Evolutionary conservation across 2,797 vertebrate genomes (phyloP), one percentile per base, ranked within the genome.

Genomic region (Girardinus metallicus): DNA sequence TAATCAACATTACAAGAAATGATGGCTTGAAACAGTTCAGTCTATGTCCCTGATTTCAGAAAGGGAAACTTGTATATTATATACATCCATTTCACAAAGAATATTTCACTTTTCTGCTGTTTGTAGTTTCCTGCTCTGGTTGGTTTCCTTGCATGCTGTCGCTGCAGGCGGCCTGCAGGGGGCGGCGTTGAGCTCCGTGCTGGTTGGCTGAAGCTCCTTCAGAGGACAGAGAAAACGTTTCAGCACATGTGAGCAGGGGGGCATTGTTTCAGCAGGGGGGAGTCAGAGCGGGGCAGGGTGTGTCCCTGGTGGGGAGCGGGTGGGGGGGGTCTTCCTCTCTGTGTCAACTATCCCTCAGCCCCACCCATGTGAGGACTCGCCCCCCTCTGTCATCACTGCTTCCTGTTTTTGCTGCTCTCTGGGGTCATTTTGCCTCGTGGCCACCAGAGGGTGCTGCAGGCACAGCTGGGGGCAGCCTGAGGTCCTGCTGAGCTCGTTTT

Each of bases 231-330:
- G 88, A 91, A 93, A 92, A 90, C 86, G 90, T 94, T 76, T 83
- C 85, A 91, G 53, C 10, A 26, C 95, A 95, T 88, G 94, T 94
- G 94, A 94, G 90, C 85, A 85, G 78, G 13, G 93, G 94, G 93
- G 79, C 79, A 92, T 94, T 94, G 94, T 95, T 94, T 94, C 93
- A 92, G 89, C 91, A 92, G 87, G 91, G 90, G 89, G 85, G 82
- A 92, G 90, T 93, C 85, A 75, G 83, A 86, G 86, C 79, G 89
- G 83, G 87, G 87, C 87, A 81, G 83, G 77, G 90, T 80, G 88
- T 86, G 74, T 74, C 55, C 16, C 74, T 44, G 76, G 55, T 64
- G 41, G 66, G 74, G 60, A 77, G 81, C 5, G 66, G 79, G 82
- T 7, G 74, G 84, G 83, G 60, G 86, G 57, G 82, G 88, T 91